Evolutionary conservation across 2,113 vertebrate genomes (phyloP).

Genomic region (Sphyrna mokarran): DNA sequence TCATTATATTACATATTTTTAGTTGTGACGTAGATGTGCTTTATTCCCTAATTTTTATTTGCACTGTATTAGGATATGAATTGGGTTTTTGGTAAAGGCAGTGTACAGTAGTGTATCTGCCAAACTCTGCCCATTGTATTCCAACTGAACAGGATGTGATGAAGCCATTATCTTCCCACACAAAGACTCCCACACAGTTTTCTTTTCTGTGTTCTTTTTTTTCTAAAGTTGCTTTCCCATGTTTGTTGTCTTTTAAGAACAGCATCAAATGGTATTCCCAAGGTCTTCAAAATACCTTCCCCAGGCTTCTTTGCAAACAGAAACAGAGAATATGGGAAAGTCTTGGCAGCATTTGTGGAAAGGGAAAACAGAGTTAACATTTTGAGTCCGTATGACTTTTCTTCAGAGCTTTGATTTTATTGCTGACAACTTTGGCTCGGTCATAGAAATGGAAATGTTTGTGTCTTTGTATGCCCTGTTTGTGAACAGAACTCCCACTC

Average conservation of each 20-base stretch:
- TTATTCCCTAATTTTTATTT: background rate
- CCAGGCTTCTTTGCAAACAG: background rate
- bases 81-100: background rate
- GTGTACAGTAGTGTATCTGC: background rate
- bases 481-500: too few relatives aligned
- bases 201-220: background rate
- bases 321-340: too few relatives aligned
- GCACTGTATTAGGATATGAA: background rate
- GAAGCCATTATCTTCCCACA: background rate
- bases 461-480: too few relatives aligned
- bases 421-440: too few relatives aligned
- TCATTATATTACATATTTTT: background rate
- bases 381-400: too few relatives aligned
- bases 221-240: background rate
- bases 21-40: background rate
- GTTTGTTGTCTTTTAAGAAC: background rate
- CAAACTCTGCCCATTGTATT: background rate
- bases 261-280: background rate
- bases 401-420: background rate
- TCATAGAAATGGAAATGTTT: too few relatives aligned
- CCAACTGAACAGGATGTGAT: background rate
- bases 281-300: background rate
- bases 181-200: background rate
- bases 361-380: too few relatives aligned
- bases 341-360: too few relatives aligned